A percentile compares a stretch with the other conserved stretches of the same genome.
Conservation (phyloP, 1,140 invertebrate genomes). For the Calephelis virginiensis region DNA sequence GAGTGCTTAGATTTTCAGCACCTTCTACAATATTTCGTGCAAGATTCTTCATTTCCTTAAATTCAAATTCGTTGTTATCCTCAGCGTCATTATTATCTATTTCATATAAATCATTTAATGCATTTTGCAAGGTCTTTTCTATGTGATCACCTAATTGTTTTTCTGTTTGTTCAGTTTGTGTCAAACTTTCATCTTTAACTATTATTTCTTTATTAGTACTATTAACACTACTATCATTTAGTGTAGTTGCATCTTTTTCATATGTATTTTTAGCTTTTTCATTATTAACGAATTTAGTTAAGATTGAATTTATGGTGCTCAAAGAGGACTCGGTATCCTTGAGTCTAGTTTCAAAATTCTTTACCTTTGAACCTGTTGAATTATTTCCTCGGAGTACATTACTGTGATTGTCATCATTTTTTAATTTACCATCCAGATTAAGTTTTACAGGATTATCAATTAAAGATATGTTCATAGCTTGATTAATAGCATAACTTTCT, state of each 20-base stretch:
- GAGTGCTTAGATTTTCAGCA: constrained; percentile 63
- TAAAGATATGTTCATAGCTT: constrained; percentile 59
- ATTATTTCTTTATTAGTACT: neutral
- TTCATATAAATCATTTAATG: constrained; percentile 52
- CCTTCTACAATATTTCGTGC: constrained; percentile 63
- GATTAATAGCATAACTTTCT: constrained; percentile 60
- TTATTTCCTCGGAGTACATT: constrained; percentile 31
- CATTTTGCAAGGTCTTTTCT: constrained; percentile 53
- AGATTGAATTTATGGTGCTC: constrained; percentile 50
- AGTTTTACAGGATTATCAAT: constrained; percentile 50
- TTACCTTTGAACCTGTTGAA: constrained; percentile 39
- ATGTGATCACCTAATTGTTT: constrained; percentile 46
- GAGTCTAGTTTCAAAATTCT: constrained; percentile 54
- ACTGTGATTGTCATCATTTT: constrained; percentile 4
- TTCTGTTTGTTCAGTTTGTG: constrained; percentile 18
- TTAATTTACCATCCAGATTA: constrained; percentile 35
- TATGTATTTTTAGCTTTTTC: neutral
- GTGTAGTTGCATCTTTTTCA: neutral
- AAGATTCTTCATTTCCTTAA: constrained; percentile 63
- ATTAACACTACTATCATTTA: neutral
- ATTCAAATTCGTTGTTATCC: constrained; percentile 59
- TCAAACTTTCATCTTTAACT: constrained; percentile 11
- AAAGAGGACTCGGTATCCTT: constrained; percentile 60
- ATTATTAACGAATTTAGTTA: constrained; percentile 30
- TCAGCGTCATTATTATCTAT: constrained; percentile 43